Evolutionary conservation across 2,113 vertebrate species (phyloP).

Genomic region (Capra hircus): DNA sequence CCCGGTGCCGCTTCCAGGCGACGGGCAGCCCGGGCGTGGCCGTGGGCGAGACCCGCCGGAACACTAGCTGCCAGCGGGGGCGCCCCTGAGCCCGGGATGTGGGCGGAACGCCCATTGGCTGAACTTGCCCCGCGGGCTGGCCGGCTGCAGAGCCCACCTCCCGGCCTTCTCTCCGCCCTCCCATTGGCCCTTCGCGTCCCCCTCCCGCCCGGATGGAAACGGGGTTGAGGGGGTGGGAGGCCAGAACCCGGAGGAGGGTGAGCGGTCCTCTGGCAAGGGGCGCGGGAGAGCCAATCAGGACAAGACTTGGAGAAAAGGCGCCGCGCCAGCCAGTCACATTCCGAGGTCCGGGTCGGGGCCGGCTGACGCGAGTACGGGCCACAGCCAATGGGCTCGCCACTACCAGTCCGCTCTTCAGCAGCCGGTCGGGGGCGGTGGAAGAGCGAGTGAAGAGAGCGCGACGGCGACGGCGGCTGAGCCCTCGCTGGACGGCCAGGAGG

Average conservation of each 20-base stretch:
- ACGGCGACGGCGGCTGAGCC: slow-evolving; percentile 4
- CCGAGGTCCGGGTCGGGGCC: slow-evolving; percentile 25
- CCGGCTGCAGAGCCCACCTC: slow-evolving; percentile 34
- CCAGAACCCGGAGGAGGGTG: not conserved
- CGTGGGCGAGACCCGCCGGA: not conserved
- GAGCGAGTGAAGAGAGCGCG: slow-evolving; percentile 43
- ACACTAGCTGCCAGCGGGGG: not conserved
- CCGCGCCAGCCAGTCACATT: slow-evolving; percentile 50
- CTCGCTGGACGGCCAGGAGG: not conserved
- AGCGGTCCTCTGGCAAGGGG: slow-evolving; percentile 46
- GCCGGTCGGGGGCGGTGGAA: slow-evolving; percentile 56
- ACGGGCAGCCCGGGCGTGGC: slow-evolving; percentile 27
- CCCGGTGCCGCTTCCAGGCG: not conserved
- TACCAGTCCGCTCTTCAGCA: slow-evolving; percentile 57
- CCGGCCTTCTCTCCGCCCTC: not conserved
- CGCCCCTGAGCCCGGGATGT: not conserved
- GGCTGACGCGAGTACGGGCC: slow-evolving; percentile 39
- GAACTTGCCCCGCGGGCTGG: not conserved
- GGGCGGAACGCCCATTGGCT: slow-evolving; percentile 45
- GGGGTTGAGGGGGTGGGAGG: not conserved
- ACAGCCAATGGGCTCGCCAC: slow-evolving; percentile 59
- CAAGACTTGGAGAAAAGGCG: slow-evolving; percentile 45
- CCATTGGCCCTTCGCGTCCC: slow-evolving; percentile 37
- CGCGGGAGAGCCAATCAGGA: slow-evolving; percentile 51
- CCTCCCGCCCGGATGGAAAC: not conserved